Evolutionary conservation across 1,140 invertebrate species (phyloP), one percentile per base, ranked within the genome.

Genomic region (Zeugodacus cucurbitae): DNA sequence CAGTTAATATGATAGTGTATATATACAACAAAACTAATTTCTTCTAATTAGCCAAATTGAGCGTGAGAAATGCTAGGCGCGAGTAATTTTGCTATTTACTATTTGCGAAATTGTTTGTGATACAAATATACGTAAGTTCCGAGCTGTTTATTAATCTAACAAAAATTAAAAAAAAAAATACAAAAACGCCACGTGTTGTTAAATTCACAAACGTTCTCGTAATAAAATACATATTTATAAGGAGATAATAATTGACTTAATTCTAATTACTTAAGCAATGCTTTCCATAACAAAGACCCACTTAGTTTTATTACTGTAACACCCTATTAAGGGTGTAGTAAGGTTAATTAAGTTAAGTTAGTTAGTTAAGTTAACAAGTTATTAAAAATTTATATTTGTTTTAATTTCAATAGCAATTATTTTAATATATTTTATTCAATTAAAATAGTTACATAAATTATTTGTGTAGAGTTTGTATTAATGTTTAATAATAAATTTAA

Each of bases 11-110:
- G 48, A 54, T 62, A n/a, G 22, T 62, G 5, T 62, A 62, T 62
- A 62, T n/a, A 62, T 82, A 82, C 48, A 48, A 82, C 74, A 48
- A n/a, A n/a, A 10, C 3, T 54, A 82, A 82, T 82, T 29, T 82
- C 37, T 14, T 29, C 29, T 48, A 48, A 48, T 82, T 48, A 82
- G 74, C 44, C 74, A 82, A 82, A 82, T 26, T 48, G 11, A 48
- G n/a, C 74, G 74, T 82, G 74, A 48, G 74, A 82, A 74, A 82
- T 48, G 29, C 44, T 29, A 26, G 8, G 74, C 41, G 11, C 4
- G 17, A 22, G 74, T n/a, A 44, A 82, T 48, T n/a, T n/a, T n/a
- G n/a, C n/a, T n/a, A n/a, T n/a, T 82, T 10, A 29, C 11, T 62
- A 44, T 54, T 82, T 34, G 11, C 8, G 34, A 82, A 82, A 82